Conservation (phyloP, 2,888 invertebrate species). For the Caenorhabditis sulstoni region DNA sequence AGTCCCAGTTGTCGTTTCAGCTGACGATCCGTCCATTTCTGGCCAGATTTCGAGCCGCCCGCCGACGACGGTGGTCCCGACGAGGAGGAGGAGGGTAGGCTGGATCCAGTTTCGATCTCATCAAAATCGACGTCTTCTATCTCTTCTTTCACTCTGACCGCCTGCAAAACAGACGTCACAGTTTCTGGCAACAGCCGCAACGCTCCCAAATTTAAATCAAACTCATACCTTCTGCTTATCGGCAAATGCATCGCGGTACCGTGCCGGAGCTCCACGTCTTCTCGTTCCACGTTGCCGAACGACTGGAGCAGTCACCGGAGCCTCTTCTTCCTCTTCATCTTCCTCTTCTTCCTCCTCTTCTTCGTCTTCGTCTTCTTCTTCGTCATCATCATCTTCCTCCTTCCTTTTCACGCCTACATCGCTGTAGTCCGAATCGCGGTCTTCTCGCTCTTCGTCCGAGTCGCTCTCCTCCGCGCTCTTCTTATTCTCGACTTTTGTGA, state of each 20-base stretch:
- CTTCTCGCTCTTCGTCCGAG: no score
- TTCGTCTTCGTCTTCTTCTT: background rate
- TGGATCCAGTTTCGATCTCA: conserved; percentile 10
- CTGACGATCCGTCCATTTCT: conserved; percentile 54
- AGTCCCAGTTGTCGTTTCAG: conserved; percentile 49
- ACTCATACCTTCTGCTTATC: background rate
- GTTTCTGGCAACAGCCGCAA: no score
- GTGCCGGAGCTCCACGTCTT: background rate
- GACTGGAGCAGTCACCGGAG: background rate
- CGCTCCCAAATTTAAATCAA: no score
- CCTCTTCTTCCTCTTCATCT: background rate
- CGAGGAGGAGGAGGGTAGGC: no score
- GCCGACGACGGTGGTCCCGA: no score
- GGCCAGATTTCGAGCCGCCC: background rate
- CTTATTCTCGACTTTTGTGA: background rate
- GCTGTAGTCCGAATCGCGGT: no score
- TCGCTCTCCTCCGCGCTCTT: no score
- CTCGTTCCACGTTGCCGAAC: conserved; percentile 3
- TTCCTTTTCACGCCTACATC: conserved; percentile 1
- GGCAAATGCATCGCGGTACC: conserved; percentile 15
- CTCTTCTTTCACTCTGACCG: conserved; percentile 7
- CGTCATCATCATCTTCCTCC: background rate
- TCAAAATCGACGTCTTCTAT: conserved; percentile 17
- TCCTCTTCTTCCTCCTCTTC: background rate
- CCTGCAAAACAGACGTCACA: conserved; percentile 14